Conservation (phyloP, 2,113 vertebrate genomes). For the Brachypodius melanocephalos region DNA sequence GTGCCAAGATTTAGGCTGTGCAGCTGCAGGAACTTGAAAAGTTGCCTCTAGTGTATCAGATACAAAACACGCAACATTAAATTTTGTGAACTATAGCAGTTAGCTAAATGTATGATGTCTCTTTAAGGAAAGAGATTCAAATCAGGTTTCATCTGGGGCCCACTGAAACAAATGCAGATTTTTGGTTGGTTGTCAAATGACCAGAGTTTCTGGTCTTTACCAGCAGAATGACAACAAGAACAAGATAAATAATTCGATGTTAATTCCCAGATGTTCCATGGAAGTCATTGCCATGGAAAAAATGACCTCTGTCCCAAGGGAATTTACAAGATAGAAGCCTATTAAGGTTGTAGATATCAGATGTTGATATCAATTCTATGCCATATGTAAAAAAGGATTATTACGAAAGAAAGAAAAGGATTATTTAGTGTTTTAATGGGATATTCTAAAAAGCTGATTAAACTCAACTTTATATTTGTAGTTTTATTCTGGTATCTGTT, state of each 20-base stretch:
- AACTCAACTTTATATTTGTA: background rate
- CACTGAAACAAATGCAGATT: background rate
- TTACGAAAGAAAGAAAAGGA: background rate
- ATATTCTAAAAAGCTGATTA: background rate
- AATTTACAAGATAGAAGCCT: background rate
- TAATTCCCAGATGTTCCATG: background rate
- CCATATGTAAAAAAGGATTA: background rate
- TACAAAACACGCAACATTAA: constrained; percentile 50
- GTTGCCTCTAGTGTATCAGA: constrained; percentile 54
- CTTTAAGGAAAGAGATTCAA: constrained; percentile 52
- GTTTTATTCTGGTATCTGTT: background rate
- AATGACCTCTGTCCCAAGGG: background rate
- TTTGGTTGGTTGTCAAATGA: constrained; percentile 2
- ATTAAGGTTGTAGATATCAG: background rate
- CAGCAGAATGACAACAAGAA: background rate
- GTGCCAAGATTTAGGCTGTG: constrained; percentile 60
- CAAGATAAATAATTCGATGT: background rate
- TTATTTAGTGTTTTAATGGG: background rate
- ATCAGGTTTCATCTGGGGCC: background rate
- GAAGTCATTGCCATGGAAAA: background rate
- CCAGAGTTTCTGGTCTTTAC: background rate
- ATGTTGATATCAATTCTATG: background rate
- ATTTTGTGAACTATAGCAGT: constrained; percentile 54
- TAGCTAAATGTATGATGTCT: constrained; percentile 43
- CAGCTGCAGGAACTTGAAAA: constrained; percentile 65